A percentile compares a stretch with the other conserved stretches of the same genome.
These are phyloP conservation scores for Phalacrocorax pelagicus DNA, from an alignment of 2,113 vertebrate genomes.

Conservation along the genomic window DNA sequence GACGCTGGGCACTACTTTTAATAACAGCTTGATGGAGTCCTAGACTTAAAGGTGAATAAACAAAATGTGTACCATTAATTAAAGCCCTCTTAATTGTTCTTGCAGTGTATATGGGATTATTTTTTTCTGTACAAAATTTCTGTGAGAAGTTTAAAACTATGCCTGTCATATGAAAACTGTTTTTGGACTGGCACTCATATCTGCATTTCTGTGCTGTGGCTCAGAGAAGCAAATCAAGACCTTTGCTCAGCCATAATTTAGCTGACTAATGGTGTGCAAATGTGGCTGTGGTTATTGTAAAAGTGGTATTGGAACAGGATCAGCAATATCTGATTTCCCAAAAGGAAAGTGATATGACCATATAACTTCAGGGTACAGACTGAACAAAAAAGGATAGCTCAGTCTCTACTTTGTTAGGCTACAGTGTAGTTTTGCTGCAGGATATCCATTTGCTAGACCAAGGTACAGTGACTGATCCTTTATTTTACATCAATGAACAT, in stretches of 20 bases:
- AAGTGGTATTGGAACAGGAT: neutral
- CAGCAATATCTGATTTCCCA: neutral
- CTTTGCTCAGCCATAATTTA: neutral
- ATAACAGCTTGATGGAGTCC: neutral
- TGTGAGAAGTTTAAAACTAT: neutral
- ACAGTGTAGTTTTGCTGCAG: neutral
- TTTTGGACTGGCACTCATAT: neutral
- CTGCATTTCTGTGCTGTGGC: neutral
- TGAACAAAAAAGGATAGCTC: neutral
- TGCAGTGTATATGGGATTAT: neutral
- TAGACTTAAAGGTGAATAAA: neutral
- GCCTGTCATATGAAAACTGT: neutral
- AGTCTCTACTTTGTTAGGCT: neutral
- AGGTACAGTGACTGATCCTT: neutral
- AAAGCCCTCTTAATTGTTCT: neutral
- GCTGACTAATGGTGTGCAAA: neutral
- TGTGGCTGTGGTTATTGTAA: neutral
- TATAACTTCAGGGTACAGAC: neutral
- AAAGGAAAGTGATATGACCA: neutral
- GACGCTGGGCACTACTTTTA: neutral
- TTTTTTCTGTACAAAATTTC: neutral
- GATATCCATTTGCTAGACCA: neutral
- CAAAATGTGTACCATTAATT: neutral
- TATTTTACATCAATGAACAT: neutral
- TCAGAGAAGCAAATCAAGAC: neutral